Conservation (phyloP, 2,888 invertebrate species). For the Hydrotaea diabolus region DNA sequence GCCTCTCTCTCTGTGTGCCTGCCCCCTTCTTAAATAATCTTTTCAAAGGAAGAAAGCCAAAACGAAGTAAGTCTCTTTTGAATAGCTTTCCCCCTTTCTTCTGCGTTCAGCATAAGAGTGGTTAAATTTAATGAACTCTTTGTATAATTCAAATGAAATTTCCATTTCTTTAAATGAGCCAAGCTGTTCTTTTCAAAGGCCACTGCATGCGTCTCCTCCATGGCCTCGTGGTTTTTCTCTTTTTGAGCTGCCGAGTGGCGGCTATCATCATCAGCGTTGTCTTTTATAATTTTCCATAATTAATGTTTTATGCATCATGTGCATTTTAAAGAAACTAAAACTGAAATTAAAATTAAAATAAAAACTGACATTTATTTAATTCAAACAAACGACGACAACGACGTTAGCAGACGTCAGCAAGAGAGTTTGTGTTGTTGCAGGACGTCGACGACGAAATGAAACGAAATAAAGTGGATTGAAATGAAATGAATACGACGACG, state of each 20-base stretch:
- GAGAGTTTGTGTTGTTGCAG: background rate
- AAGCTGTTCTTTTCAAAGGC: background rate
- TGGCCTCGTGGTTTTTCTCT: background rate
- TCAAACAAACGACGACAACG: background rate
- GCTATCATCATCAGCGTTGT: background rate
- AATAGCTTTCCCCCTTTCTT: background rate
- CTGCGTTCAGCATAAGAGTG: background rate
- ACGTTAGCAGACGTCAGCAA: background rate
- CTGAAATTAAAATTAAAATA: background rate
- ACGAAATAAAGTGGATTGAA: background rate
- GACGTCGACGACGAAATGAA: background rate
- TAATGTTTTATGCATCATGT: background rate
- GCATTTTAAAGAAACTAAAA: background rate
- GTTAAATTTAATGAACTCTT: background rate
- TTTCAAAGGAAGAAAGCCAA: background rate
- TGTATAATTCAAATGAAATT: background rate
- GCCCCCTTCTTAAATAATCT: background rate
- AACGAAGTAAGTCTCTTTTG: background rate
- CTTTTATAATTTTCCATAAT: background rate
- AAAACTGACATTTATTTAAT: slow-evolving; percentile 4
- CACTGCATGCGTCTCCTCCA: no score
- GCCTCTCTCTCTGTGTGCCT: background rate
- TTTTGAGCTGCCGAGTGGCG: background rate
- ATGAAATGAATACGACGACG: background rate
- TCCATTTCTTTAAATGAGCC: background rate